Evolutionary conservation across 2,797 vertebrate genomes (phyloP).

Genomic region (Anableps anableps): DNA sequence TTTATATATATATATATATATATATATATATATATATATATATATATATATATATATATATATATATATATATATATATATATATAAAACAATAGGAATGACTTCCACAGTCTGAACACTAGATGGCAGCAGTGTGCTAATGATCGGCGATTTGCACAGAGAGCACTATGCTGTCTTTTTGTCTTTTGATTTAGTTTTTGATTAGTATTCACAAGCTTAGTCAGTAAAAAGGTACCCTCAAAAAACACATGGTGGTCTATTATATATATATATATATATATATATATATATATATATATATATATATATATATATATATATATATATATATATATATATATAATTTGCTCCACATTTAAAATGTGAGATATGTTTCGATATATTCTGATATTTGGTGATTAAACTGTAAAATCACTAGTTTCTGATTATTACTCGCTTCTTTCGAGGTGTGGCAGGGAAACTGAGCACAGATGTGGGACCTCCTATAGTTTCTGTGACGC

Average conservation of each 20-base stretch:
- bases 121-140: conserved; percentile 58
- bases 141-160: not conserved
- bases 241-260: not conserved
- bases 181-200: not conserved
- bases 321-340: not conserved
- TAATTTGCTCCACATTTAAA: not conserved
- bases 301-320: not conserved
- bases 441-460: conserved; percentile 1
- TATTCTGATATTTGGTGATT: not conserved
- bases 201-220: not conserved
- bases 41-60: too few relatives aligned
- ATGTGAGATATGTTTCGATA: not conserved
- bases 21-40: too few relatives aligned
- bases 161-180: too few relatives aligned
- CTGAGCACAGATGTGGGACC: conserved; percentile 37
- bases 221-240: not conserved
- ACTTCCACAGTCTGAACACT: too few relatives aligned
- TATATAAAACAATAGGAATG: too few relatives aligned
- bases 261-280: not conserved
- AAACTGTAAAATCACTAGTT: not conserved
- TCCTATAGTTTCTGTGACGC: conserved; percentile 63
- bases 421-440: too few relatives aligned
- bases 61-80: too few relatives aligned
- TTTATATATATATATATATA: too few relatives aligned
- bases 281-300: not conserved